Percentiles rank a stretch among this genome's conserved stretches.
Conservation (phyloP, 2,797 vertebrate species). For the Toxotes lorentzi region DNA sequence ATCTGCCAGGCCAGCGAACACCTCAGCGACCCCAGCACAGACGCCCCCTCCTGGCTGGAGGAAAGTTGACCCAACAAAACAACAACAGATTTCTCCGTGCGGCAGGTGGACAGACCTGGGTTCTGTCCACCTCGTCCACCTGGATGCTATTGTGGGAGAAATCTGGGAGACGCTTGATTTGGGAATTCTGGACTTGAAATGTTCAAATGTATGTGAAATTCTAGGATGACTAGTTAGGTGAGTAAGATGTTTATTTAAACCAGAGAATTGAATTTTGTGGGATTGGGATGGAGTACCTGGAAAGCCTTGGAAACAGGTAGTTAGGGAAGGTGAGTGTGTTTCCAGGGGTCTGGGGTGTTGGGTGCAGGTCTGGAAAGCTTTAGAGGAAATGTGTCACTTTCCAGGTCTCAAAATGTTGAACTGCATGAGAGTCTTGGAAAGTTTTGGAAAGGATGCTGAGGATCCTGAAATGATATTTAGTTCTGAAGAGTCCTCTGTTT, state of each 20-base stretch:
- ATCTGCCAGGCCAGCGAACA: slow-evolving; percentile 85
- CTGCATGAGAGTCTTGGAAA: not conserved
- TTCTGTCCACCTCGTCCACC: too few relatives aligned
- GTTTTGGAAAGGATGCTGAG: not conserved
- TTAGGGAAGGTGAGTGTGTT: not conserved
- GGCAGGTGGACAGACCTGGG: not conserved
- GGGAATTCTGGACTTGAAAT: not conserved
- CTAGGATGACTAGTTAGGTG: not conserved
- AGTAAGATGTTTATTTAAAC: slow-evolving; percentile 31
- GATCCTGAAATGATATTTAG: not conserved
- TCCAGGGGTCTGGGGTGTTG: not conserved
- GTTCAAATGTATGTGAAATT: not conserved
- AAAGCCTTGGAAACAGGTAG: not conserved
- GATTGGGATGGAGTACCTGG: not conserved
- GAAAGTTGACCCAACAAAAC: slow-evolving; percentile 81
- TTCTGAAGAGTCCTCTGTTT: not conserved
- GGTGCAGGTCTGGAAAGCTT: not conserved
- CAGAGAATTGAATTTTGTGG: not conserved
- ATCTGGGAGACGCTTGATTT: not conserved
- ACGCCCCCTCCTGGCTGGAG: slow-evolving; percentile 92
- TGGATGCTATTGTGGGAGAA: not conserved
- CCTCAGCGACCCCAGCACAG: slow-evolving; percentile 83
- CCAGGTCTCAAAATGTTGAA: not conserved
- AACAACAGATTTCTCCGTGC: fast-evolving
- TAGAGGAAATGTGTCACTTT: not conserved